Percentiles rank a stretch among this genome's conserved stretches.
phyloP scores from a whole-genome alignment of 2,888 invertebrate species.

The Frankliniella intonsa region DNA sequence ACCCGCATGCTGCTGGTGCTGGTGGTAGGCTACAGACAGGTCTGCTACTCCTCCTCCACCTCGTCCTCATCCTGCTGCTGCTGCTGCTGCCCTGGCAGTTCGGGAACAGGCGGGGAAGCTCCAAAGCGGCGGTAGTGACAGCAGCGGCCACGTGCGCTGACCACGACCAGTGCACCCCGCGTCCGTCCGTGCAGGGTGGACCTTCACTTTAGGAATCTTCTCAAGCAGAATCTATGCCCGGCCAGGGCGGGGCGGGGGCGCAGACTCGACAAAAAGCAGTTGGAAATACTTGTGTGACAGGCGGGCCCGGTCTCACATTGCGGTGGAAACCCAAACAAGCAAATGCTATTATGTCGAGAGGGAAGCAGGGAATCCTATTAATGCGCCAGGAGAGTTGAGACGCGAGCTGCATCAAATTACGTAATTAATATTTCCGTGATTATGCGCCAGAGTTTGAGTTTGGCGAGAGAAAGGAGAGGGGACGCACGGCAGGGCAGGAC shows the following conservation, averaged over 20 bases:
- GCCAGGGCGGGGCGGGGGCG: not conserved
- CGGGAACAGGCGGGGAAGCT: too few species aligned
- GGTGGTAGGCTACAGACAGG: too few species aligned
- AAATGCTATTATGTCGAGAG: constrained; percentile 10
- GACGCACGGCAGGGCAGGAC: too few species aligned
- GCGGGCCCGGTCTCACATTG: not conserved
- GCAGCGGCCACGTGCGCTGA: too few species aligned
- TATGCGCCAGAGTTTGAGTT: not conserved
- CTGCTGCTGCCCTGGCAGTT: too few species aligned
- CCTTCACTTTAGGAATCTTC: not conserved
- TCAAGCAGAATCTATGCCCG: not conserved
- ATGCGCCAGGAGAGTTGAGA: constrained; percentile 1
- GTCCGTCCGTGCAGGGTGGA: not conserved
- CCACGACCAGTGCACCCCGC: not conserved
- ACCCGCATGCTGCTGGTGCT: too few species aligned
- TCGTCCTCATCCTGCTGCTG: too few species aligned
- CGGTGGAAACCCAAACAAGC: constrained; percentile 19
- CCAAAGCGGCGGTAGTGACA: too few species aligned
- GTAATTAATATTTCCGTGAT: constrained; percentile 25
- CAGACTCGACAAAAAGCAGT: not conserved
- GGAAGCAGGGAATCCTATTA: not conserved
- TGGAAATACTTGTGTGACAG: not conserved
- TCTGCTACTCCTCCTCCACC: too few species aligned
- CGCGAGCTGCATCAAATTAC: constrained; percentile 22
- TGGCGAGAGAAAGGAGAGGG: not conserved